phyloP scores from a whole-genome alignment of 2,113 vertebrate genomes.

The Pseudorasbora parva region DNA sequence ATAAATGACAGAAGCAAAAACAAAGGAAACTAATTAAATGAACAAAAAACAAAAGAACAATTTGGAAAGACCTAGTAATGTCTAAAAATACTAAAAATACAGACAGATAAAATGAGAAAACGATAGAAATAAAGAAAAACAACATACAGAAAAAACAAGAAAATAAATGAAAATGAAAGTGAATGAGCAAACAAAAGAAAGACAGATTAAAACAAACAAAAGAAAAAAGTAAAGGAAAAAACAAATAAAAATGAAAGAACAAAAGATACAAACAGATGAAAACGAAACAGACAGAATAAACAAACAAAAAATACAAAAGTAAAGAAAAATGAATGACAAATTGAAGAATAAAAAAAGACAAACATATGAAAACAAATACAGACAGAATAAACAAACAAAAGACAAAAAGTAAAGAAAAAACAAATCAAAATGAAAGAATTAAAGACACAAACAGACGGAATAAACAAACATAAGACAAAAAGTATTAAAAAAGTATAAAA shows the following conservation, averaged over 20 bases:
- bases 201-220: background rate
- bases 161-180: background rate
- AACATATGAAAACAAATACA: background rate
- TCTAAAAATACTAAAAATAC: background rate
- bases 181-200: background rate
- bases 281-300: background rate
- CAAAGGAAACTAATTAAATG: background rate
- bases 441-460: background rate
- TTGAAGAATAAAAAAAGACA: background rate
- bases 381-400: background rate
- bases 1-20: background rate
- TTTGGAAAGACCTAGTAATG: background rate
- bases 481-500: too few species aligned
- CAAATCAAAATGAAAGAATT: too few species aligned
- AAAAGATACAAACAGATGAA: background rate
- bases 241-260: background rate
- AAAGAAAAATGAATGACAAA: too few species aligned
- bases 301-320: background rate
- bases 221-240: background rate
- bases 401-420: background rate
- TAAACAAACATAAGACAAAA: background rate
- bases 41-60: background rate
- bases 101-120: background rate
- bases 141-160: background rate
- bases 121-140: too few species aligned